Conservation (phyloP, 2,797 vertebrate species). For the Lithobates pipiens region DNA sequence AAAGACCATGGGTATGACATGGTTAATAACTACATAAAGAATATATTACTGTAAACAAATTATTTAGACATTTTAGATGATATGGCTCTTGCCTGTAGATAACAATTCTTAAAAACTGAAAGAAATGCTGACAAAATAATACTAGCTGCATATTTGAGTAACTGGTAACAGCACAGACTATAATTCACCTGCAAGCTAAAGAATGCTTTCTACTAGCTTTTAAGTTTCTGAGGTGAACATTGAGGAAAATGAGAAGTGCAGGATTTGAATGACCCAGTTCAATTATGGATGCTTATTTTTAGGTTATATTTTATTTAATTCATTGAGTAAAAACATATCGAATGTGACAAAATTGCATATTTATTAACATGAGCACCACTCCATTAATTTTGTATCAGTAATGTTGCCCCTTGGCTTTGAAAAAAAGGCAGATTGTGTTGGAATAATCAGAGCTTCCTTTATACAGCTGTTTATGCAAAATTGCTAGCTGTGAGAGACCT, state of each 20-base stretch:
- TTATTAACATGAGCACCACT: too few relatives aligned
- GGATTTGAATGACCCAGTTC: too few relatives aligned
- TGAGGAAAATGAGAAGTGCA: neutral
- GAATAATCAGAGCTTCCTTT: too few relatives aligned
- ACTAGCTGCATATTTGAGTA: neutral
- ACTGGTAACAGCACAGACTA: conserved; percentile 12
- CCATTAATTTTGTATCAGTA: too few relatives aligned
- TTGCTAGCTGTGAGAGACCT: too few relatives aligned
- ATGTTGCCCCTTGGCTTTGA: too few relatives aligned
- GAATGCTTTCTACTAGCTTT: neutral
- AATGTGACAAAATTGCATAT: too few relatives aligned
- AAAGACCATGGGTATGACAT: neutral
- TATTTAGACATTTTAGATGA: conserved; percentile 9
- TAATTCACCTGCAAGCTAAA: conserved; percentile 15
- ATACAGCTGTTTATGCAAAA: too few relatives aligned
- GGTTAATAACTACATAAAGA: neutral
- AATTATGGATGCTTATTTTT: too few relatives aligned
- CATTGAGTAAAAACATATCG: too few relatives aligned
- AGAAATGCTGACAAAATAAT: neutral
- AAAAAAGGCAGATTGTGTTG: too few relatives aligned
- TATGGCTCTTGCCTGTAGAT: conserved; percentile 1
- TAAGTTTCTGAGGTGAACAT: neutral
- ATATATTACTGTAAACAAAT: conserved; percentile 5
- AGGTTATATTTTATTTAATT: too few relatives aligned
- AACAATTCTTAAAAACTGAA: conserved; percentile 6